These are phyloP conservation scores for Sympetrum striolatum DNA, from an alignment of 2,888 invertebrate species.

Conservation along the genomic window DNA sequence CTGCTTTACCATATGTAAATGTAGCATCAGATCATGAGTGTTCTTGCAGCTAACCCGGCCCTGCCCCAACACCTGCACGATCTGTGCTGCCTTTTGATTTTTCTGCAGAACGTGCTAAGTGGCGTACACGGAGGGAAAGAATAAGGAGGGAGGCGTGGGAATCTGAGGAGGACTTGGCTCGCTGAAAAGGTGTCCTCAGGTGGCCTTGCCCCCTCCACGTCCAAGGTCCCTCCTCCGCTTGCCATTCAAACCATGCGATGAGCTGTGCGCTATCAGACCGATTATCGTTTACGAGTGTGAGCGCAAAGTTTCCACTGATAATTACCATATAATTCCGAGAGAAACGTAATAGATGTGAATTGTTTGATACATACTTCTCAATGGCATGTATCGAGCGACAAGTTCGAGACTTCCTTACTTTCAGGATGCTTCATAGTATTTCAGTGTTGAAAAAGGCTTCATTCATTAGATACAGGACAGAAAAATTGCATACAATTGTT, in stretches of 20 bases:
- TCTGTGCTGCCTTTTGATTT: background rate
- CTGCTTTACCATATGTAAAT: too few species aligned
- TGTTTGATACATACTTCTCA: too few species aligned
- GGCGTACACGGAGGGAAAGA: background rate
- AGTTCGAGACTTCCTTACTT: too few species aligned
- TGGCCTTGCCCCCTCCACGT: conserved; percentile 18
- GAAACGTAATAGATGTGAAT: too few species aligned
- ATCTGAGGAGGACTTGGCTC: background rate
- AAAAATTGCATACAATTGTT: too few species aligned
- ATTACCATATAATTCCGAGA: too few species aligned
- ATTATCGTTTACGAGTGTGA: background rate
- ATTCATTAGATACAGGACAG: too few species aligned
- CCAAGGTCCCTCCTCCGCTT: background rate
- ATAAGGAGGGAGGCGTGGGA: conserved; percentile 32
- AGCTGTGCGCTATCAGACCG: background rate
- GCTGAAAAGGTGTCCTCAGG: background rate
- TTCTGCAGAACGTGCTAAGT: background rate
- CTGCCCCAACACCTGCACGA: background rate
- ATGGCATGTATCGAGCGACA: too few species aligned
- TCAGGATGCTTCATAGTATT: too few species aligned
- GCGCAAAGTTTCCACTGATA: too few species aligned
- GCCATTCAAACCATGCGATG: background rate
- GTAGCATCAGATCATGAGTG: too few species aligned
- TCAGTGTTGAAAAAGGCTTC: too few species aligned
- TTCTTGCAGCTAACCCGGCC: background rate